Percentiles rank a stretch among this genome's conserved stretches.
Evolutionary conservation across 2,113 vertebrate genomes (phyloP).

Genomic region (Onychostoma macrolepis): DNA sequence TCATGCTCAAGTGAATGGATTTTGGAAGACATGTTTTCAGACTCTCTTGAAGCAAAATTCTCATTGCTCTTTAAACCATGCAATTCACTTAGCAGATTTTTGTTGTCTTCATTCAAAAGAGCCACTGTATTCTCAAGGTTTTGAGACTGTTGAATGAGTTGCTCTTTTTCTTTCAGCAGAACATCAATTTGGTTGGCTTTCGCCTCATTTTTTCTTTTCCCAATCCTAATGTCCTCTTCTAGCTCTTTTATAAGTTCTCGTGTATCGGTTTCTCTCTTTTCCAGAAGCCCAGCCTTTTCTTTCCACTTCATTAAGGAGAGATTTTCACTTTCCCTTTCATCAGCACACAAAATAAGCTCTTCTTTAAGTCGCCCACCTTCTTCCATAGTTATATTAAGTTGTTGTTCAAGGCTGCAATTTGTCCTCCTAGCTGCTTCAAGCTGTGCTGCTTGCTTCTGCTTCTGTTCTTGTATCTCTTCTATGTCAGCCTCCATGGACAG

Average conservation of each 20-base stretch:
- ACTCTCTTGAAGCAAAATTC: constrained; percentile 67
- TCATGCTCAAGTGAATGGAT: constrained; percentile 75
- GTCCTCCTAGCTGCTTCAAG: constrained; percentile 71
- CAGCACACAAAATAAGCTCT: constrained; percentile 75
- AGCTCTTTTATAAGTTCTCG: constrained; percentile 72
- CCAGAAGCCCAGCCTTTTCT: constrained; percentile 73
- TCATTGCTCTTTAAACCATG: constrained; percentile 75
- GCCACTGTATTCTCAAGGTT: constrained; percentile 67
- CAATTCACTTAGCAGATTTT: constrained; percentile 72
- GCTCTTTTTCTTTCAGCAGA: constrained; percentile 70
- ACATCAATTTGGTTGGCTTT: constrained; percentile 66
- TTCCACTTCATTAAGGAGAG: constrained; percentile 72
- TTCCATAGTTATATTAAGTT: constrained; percentile 69
- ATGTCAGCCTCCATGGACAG: constrained; percentile 75
- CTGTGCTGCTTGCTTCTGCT: constrained; percentile 72
- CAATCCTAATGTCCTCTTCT: constrained; percentile 76
- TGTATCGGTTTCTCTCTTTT: constrained; percentile 71
- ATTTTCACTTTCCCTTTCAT: constrained; percentile 77
- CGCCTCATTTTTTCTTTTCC: constrained; percentile 69
- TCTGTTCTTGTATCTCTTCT: constrained; percentile 75
- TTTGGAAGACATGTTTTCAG: constrained; percentile 75
- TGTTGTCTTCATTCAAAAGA: constrained; percentile 64
- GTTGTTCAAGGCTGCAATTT: constrained; percentile 74
- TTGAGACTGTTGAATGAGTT: constrained; percentile 72
- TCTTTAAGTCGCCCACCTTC: constrained; percentile 76